phyloP scores from a whole-genome alignment of 1,140 invertebrate species.

The Apolygus lucorum region DNA sequence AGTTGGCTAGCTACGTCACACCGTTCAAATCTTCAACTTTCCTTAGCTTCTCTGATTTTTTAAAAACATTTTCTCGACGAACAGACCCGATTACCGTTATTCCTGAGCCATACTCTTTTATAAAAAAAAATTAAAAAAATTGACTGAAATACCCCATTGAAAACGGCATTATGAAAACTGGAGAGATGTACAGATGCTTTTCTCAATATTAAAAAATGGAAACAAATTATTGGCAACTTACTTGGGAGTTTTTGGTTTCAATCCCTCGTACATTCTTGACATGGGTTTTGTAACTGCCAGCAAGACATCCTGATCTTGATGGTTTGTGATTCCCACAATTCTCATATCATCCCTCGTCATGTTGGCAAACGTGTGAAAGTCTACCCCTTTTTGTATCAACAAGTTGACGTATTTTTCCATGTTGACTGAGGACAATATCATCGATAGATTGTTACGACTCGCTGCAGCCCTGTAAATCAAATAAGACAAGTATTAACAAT shows the following conservation, averaged over 20 bases:
- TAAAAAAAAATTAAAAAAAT: no score
- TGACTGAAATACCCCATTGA: no score
- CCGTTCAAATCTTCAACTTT: no score
- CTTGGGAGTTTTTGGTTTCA: neutral
- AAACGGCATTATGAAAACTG: no score
- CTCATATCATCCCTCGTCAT: constrained; percentile 7
- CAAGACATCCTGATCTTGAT: neutral
- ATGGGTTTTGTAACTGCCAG: neutral
- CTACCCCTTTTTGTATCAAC: neutral
- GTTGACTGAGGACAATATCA: neutral
- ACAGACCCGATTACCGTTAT: no score
- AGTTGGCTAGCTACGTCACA: no score
- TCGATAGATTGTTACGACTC: neutral
- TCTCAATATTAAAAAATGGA: no score
- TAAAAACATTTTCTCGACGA: no score
- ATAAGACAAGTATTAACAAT: neutral
- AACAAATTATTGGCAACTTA: no score
- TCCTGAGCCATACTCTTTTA: no score
- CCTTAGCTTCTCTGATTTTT: no score
- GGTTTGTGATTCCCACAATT: neutral
- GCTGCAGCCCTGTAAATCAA: neutral
- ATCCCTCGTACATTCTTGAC: neutral
- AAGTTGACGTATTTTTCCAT: neutral
- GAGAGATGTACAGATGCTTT: no score
- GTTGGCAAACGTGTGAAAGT: neutral